Conservation (phyloP, 2,888 invertebrate genomes). For the Cyrtodaria siliqua region DNA sequence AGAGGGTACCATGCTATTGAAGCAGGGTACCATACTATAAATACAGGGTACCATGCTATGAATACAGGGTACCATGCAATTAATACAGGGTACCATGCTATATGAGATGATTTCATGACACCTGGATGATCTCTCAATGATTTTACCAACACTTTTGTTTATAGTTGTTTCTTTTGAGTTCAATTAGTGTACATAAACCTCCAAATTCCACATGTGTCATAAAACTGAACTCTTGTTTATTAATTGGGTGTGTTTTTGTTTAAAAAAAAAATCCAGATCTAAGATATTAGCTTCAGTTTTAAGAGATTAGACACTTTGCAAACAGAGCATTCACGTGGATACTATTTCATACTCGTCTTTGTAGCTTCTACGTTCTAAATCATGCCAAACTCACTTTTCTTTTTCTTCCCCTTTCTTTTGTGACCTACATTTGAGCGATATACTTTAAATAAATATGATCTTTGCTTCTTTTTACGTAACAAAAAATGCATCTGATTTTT, state of each 20-base stretch:
- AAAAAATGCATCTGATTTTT: too few relatives aligned
- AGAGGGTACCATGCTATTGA: neutral
- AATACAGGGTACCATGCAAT: neutral
- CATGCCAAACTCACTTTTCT: constrained; percentile 72
- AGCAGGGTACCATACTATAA: neutral
- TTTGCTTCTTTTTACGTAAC: neutral
- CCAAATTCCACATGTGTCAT: too few relatives aligned
- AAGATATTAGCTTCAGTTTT: neutral
- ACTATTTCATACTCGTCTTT: constrained; percentile 8
- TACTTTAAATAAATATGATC: too few relatives aligned
- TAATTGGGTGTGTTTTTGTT: neutral
- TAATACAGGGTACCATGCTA: neutral
- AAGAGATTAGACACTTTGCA: neutral
- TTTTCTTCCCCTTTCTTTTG: constrained; percentile 65
- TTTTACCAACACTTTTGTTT: too few relatives aligned
- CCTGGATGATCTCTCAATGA: too few relatives aligned
- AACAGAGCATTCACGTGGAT: constrained; percentile 13
- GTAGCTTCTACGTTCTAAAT: constrained; percentile 46
- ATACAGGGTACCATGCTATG: neutral
- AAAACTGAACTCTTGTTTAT: too few relatives aligned
- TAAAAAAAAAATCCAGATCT: neutral
- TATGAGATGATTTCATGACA: constrained; percentile 2
- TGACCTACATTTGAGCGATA: constrained; percentile 27
- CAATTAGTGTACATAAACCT: too few relatives aligned
- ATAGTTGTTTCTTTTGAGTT: too few relatives aligned